Percentiles rank a stretch among this genome's conserved stretches.
phyloP scores from a whole-genome alignment of 2,113 vertebrate genomes.

The Petaurus breviceps region DNA sequence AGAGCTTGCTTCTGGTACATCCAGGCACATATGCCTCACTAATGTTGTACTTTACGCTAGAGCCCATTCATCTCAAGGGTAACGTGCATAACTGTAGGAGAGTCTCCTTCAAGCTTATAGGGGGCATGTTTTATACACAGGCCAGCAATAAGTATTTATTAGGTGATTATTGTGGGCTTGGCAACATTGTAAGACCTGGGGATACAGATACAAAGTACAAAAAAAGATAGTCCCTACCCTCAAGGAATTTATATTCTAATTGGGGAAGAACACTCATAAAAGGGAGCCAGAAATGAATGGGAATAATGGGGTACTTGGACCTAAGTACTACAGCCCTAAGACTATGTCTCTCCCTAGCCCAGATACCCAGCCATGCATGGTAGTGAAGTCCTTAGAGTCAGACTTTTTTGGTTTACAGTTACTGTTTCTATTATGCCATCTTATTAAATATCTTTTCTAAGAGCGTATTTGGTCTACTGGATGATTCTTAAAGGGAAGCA shows the following conservation, averaged over 20 bases:
- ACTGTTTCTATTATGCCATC: not conserved
- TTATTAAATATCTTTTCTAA: not conserved
- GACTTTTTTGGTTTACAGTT: not conserved
- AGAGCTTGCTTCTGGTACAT: not conserved
- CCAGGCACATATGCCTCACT: not conserved
- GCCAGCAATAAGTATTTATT: accelerated
- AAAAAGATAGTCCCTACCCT: not conserved
- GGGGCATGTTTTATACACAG: not conserved
- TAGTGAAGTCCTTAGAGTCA: not conserved
- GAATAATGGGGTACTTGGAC: no score
- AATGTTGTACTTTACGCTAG: not conserved
- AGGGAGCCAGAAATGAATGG: not conserved
- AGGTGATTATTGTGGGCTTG: not conserved
- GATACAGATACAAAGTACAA: not conserved
- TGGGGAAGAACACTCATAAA: not conserved
- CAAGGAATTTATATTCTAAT: not conserved
- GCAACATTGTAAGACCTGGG: not conserved
- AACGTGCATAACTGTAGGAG: not conserved
- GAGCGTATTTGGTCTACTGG: not conserved
- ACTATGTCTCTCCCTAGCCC: no score
- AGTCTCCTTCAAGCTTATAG: not conserved
- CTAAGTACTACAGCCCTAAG: no score
- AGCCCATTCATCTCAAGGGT: not conserved
- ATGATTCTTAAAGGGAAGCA: not conserved
- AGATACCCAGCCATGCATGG: not conserved